phyloP scores from a whole-genome alignment of 2,888 invertebrate species.

The Eupithecia centaureata region DNA sequence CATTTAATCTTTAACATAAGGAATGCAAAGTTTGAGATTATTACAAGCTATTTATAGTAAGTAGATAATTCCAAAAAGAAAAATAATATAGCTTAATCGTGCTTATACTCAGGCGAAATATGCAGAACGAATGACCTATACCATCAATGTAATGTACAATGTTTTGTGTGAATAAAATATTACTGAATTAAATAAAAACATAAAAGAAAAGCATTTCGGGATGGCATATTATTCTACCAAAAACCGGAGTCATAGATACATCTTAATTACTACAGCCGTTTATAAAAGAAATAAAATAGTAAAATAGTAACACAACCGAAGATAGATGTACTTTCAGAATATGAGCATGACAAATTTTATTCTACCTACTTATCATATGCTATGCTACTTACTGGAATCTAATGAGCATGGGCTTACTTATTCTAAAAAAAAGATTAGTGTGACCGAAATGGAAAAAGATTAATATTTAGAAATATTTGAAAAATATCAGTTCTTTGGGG shows the following conservation, averaged over 20 bases:
- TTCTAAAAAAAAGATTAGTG: not conserved
- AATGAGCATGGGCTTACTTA: not conserved
- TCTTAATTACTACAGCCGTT: not conserved
- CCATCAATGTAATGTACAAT: too few relatives aligned
- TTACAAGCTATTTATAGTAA: not conserved
- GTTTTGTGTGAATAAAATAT: too few relatives aligned
- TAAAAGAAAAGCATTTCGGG: not conserved
- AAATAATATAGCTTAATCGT: not conserved
- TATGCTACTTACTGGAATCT: constrained; percentile 8
- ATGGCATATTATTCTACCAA: not conserved
- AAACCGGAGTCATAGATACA: not conserved
- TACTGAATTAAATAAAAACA: not conserved
- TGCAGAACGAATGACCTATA: too few relatives aligned
- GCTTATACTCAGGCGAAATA: too few relatives aligned
- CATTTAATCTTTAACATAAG: not conserved
- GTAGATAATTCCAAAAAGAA: not conserved
- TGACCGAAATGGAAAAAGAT: constrained; percentile 25
- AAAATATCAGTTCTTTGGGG: constrained; percentile 55
- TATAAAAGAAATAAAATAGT: not conserved
- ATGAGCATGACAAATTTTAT: constrained; percentile 20
- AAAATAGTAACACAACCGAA: constrained; percentile 27
- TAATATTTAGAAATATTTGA: constrained; percentile 38
- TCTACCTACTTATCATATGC: not conserved
- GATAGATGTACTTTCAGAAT: constrained; percentile 7
- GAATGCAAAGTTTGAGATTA: constrained; percentile 19